Evolutionary conservation across 2,113 vertebrate species (phyloP).

Genomic region (Delphinapterus leucas): DNA sequence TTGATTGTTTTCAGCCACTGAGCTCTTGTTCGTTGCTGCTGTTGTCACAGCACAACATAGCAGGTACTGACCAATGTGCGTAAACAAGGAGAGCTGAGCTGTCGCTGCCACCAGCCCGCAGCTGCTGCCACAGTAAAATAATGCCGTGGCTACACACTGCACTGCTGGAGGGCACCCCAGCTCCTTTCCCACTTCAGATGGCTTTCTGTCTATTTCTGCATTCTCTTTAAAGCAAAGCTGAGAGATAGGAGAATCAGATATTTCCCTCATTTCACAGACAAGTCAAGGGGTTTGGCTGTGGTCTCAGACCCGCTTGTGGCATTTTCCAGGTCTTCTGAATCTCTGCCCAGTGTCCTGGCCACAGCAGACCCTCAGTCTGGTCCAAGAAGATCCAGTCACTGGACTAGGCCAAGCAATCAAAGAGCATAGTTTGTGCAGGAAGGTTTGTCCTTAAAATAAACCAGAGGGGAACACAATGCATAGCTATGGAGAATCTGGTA

Average conservation of each 20-base stretch:
- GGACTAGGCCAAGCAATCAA: not conserved
- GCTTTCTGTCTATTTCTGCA: not conserved
- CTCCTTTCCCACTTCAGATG: not conserved
- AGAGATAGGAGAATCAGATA: not conserved
- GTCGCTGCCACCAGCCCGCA: not conserved
- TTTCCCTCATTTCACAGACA: not conserved
- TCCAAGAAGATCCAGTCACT: not conserved
- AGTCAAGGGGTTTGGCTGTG: not conserved
- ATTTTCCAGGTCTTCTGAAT: not conserved
- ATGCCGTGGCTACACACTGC: not conserved
- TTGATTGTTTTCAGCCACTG: not conserved
- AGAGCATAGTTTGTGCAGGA: not conserved
- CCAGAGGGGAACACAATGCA: not conserved
- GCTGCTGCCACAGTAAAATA: not conserved
- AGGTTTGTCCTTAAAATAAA: not conserved
- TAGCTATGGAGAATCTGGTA: not conserved
- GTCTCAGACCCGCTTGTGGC: not conserved
- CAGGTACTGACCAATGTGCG: not conserved
- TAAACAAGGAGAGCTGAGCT: not conserved
- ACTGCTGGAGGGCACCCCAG: not conserved
- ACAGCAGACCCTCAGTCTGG: not conserved
- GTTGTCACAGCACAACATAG: not conserved
- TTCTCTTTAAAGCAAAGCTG: slow-evolving; percentile 5
- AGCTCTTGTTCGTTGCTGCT: not conserved
- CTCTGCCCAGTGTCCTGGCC: not conserved